Evolutionary conservation across 1,140 invertebrate species (phyloP), one percentile per base, ranked within the genome.

Genomic region (Cepaea nemoralis): DNA sequence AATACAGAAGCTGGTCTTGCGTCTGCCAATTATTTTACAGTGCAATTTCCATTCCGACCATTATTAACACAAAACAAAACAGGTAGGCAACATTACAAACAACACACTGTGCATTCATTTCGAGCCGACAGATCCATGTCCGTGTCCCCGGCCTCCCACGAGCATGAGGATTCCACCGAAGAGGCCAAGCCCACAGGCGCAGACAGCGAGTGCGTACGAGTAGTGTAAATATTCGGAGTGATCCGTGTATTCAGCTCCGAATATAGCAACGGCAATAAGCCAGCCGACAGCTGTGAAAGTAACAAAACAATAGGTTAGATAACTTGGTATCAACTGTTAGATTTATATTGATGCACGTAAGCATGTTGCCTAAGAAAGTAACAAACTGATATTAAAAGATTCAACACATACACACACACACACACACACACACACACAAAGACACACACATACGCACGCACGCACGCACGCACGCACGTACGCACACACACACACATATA

Each of bases 201-300:
- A 71, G 35, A 84, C 70, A 16, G 83, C 83, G 27, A 84, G 81
- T 10, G 80, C 83, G 42, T 78, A 84, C 6, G 77, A 67, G 66
- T 55, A 82, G 14, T 73, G 77, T 5, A 84, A 55, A n/a, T 70
- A 33, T 6, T 39, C 48, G n/a, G 1, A 5, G 24, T 77, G 33
- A 40, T 71, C 71, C 16, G 55, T 37, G 71, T 42, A 66, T 24
- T 73, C 35, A 19, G 50, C 80, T 12, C 63, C 83, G 40, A 80
- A 84, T 5, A 84, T 70, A 63, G 81, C 81, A 33, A 84, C 80
- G 22, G 80, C 70, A 35, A 84, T 59, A 39, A 84, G 63, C 39
- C 80, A 84, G 40, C 83, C 71, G 8, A 75, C 39, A 37, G 76
- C 83, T 84, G 80, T 16, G 69, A 40, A 70, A 42, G 31, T 27